These are phyloP conservation scores for Turdus rufiventris DNA, from an alignment of 2,113 vertebrate genomes.

Conservation along the genomic window DNA sequence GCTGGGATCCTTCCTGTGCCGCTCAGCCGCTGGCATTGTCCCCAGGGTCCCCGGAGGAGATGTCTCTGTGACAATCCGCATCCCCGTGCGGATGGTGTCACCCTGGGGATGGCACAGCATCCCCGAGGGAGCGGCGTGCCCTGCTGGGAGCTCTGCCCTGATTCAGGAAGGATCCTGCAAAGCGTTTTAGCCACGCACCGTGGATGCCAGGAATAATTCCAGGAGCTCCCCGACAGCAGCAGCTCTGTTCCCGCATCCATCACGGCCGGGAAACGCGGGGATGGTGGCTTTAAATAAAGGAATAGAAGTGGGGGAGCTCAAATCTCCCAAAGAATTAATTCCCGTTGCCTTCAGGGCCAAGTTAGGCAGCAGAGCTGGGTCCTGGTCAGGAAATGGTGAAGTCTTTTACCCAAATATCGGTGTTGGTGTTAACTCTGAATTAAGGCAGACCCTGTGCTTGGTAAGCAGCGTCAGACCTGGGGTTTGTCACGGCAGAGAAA, in stretches of 20 bases:
- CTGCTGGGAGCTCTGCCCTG: not conserved
- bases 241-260: not conserved
- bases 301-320: not conserved
- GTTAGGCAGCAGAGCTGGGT: not conserved
- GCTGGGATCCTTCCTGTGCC: not conserved
- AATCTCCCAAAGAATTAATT: not conserved
- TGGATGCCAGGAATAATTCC: not conserved
- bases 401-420: fast-evolving
- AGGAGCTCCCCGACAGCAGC: not conserved
- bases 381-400: not conserved
- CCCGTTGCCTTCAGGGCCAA: not conserved
- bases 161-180: not conserved
- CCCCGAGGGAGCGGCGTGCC: fast-evolving
- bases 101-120: fast-evolving
- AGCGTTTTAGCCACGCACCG: not conserved
- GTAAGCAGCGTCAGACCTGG: fast-evolving
- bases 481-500: not conserved
- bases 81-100: fast-evolving
- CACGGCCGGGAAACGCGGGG: fast-evolving
- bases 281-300: not conserved
- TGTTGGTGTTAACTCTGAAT: not conserved
- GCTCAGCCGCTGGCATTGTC: not conserved
- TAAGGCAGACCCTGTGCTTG: not conserved
- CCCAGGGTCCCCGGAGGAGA: not conserved
- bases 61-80: fast-evolving